These are phyloP conservation scores for Parnassius mnemosyne DNA, from an alignment of 2,888 invertebrate species.

Conservation along the genomic window DNA sequence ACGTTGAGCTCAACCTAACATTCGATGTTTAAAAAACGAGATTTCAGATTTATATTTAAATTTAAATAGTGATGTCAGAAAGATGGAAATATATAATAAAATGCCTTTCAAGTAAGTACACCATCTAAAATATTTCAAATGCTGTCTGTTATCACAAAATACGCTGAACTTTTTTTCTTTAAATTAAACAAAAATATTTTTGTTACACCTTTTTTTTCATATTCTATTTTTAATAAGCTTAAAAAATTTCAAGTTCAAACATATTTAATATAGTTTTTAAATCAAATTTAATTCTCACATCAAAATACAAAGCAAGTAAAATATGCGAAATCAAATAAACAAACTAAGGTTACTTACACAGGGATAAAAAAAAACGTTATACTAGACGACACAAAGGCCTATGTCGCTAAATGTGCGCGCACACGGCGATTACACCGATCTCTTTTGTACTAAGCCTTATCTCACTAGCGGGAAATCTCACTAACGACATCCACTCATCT, in stretches of 20 bases:
- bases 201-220: too few species aligned
- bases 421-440: constrained; percentile 62
- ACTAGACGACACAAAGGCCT: constrained; percentile 37
- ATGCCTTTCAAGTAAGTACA: too few species aligned
- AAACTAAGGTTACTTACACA: constrained; percentile 14
- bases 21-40: too few species aligned
- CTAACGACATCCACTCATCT: constrained; percentile 78
- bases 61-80: too few species aligned
- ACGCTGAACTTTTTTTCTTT: too few species aligned
- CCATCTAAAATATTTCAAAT: too few species aligned
- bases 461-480: constrained; percentile 56
- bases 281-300: background rate
- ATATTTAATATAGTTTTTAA: background rate
- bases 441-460: constrained; percentile 72
- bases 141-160: too few species aligned
- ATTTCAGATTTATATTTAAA: too few species aligned
- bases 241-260: background rate
- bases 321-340: constrained; percentile 6
- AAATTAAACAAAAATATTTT: too few species aligned
- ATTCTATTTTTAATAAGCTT: too few species aligned
- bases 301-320: background rate
- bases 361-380: constrained; percentile 37
- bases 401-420: constrained; percentile 51
- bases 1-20: too few species aligned
- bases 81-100: too few species aligned